Percentiles rank a stretch among this genome's conserved stretches.
Conservation (phyloP, 2,888 invertebrate species). For the Ischnus inquisitorius region DNA sequence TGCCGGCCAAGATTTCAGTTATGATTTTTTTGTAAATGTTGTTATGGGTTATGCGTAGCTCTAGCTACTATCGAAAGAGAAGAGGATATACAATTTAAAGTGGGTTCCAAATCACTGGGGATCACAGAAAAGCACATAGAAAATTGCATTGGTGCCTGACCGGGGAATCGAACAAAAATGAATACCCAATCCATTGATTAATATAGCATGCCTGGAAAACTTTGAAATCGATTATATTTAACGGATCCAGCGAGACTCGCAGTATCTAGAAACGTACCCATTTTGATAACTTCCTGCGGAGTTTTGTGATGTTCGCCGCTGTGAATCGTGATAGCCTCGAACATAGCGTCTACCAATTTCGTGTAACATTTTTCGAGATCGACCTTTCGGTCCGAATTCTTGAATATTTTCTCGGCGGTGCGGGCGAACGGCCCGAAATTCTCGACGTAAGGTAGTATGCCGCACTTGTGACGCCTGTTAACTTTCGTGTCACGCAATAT, state of each 20-base stretch:
- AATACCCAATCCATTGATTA: too few species aligned
- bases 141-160: too few species aligned
- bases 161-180: too few species aligned
- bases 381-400: constrained; percentile 93
- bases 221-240: too few species aligned
- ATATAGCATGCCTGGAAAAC: too few species aligned
- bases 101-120: too few species aligned
- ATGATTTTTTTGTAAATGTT: too few species aligned
- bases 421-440: constrained; percentile 95
- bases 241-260: not conserved
- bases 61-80: too few species aligned
- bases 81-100: too few species aligned
- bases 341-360: constrained; percentile 92
- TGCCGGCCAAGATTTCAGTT: too few species aligned
- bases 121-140: too few species aligned
- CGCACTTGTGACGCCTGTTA: constrained; percentile 93
- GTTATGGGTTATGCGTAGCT: too few species aligned
- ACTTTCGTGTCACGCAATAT: constrained; percentile 91
- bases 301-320: constrained; percentile 95
- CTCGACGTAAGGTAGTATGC: constrained; percentile 94
- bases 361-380: constrained; percentile 97
- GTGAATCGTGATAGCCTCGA: constrained; percentile 92
- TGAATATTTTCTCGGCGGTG: constrained; percentile 95
- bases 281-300: constrained; percentile 95
- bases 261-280: constrained; percentile 87